Base-by-base conservation (phyloP, 2,888 invertebrate genomes). In the Limenitis arthemis region DNA sequence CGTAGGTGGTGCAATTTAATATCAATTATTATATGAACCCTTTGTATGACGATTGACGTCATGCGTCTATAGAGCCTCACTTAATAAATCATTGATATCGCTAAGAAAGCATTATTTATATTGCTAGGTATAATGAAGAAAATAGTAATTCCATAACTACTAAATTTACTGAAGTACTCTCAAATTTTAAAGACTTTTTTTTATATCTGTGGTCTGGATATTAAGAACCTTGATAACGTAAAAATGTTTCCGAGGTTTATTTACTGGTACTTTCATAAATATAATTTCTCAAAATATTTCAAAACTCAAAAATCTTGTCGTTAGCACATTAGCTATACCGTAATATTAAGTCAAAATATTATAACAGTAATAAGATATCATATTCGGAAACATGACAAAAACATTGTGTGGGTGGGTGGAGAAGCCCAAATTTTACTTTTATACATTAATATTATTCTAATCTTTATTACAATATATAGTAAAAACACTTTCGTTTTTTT, bases 1-100 rank as follows among this genome's bases (percentile, higher is more conserved):
- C 12, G 55, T 57, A 44, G 52, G 57, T 42, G 47, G 47, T 47
- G 36, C 38, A 47, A 50, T 47, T 55, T 30, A 9, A 49, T 49
- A 39, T 50, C 47, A 47, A 50, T 44, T 53, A 36, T 29, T 39
- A 20, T 32, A 20, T 39, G 11, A 30, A 12, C 33, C 33, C 29
- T 50, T 39, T 7, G 33, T 37, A 12, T 8, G 8, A n/a, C 39
- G 8, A 11, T 11, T 39, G 43, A 49, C 44, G 38, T 44, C 5
- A 28, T 9, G 20, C 11, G 31, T n/a, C 30, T 6, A 37, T 36
- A 30, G 1, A 34, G 3, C n/a, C 42, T 8, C 31, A 4, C 36
- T 9, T 12, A 12, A 11, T 30, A 12, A 20, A 43, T 9, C n/a
- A 6, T 37, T 9, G 36, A 37, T 37, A 11, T 11, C 36, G 36